Conservation (phyloP, 2,888 invertebrate genomes). For the Chymomyza fuscimana region DNA sequence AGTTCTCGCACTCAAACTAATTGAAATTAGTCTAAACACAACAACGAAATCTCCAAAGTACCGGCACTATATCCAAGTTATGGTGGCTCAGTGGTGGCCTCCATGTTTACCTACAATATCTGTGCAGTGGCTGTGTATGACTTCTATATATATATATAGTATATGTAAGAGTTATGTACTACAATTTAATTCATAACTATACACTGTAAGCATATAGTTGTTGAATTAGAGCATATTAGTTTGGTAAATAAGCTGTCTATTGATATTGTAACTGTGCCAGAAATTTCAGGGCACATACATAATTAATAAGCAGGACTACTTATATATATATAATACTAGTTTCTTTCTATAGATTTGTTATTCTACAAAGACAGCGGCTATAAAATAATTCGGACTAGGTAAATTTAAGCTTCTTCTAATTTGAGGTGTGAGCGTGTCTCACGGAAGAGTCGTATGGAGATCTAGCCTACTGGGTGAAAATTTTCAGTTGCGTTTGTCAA, state of each 20-base stretch:
- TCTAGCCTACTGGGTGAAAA: too few species aligned
- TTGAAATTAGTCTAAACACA: constrained; percentile 42
- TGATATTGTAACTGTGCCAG: too few species aligned
- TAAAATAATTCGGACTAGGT: too few species aligned
- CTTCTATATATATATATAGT: constrained; percentile 8
- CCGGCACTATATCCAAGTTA: not conserved
- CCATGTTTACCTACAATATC: not conserved
- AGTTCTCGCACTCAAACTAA: constrained; percentile 37
- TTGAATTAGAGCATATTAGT: not conserved
- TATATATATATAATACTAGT: too few species aligned
- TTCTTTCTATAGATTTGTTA: too few species aligned
- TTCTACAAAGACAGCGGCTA: too few species aligned
- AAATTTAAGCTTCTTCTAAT: too few species aligned
- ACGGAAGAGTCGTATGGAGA: too few species aligned
- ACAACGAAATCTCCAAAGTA: constrained; percentile 21
- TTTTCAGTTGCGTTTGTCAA: too few species aligned
- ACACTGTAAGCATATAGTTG: not conserved
- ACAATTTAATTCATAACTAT: constrained; percentile 20
- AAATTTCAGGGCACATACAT: too few species aligned
- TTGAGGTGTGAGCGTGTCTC: too few species aligned
- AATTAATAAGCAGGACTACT: too few species aligned
- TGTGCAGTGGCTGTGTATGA: not conserved
- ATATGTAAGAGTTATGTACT: not conserved
- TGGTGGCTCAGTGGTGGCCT: not conserved
- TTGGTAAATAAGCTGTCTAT: not conserved